These are phyloP conservation scores for Sminthurides bifidus DNA, from an alignment of 1,140 invertebrate species.

Conservation along the genomic window DNA sequence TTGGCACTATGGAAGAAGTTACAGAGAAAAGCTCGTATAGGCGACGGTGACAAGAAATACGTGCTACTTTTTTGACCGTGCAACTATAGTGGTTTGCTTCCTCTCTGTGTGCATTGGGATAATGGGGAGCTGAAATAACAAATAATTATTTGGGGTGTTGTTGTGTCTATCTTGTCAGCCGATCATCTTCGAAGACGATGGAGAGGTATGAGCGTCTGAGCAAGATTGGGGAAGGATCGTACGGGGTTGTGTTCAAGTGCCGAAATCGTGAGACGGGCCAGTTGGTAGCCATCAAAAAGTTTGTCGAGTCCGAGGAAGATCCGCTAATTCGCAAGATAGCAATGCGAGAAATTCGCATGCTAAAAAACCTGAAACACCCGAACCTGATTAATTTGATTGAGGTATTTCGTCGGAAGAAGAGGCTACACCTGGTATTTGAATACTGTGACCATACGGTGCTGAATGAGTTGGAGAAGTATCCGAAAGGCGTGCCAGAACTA, in stretches of 20 bases:
- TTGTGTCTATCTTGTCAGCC: slow-evolving; percentile 40
- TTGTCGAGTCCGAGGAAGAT: slow-evolving; percentile 97
- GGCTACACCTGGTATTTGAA: slow-evolving; percentile 96
- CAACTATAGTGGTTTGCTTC: too few species aligned
- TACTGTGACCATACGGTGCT: slow-evolving; percentile 95
- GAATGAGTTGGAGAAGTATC: slow-evolving; percentile 88
- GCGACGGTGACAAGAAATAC: too few species aligned
- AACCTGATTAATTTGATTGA: slow-evolving; percentile 95
- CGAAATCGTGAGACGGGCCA: slow-evolving; percentile 89
- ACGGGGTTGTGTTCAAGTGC: slow-evolving; percentile 98
- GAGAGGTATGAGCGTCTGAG: slow-evolving; percentile 95
- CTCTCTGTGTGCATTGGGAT: too few species aligned
- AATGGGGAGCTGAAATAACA: too few species aligned
- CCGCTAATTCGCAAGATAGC: slow-evolving; percentile 97
- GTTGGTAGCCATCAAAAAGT: slow-evolving; percentile 97
- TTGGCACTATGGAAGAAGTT: too few species aligned
- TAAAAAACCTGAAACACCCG: slow-evolving; percentile 98
- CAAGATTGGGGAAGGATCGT: slow-evolving; percentile 95
- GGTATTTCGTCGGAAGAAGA: slow-evolving; percentile 91
- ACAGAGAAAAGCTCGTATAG: too few species aligned
- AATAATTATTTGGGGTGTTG: background rate
- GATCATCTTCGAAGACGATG: slow-evolving; percentile 78
- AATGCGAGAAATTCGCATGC: slow-evolving; percentile 87
- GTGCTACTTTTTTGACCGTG: too few species aligned
- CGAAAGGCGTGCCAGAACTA: slow-evolving; percentile 62